Evolutionary conservation across 2,888 invertebrate species (phyloP).

Genomic region (Drosophila falleni): DNA sequence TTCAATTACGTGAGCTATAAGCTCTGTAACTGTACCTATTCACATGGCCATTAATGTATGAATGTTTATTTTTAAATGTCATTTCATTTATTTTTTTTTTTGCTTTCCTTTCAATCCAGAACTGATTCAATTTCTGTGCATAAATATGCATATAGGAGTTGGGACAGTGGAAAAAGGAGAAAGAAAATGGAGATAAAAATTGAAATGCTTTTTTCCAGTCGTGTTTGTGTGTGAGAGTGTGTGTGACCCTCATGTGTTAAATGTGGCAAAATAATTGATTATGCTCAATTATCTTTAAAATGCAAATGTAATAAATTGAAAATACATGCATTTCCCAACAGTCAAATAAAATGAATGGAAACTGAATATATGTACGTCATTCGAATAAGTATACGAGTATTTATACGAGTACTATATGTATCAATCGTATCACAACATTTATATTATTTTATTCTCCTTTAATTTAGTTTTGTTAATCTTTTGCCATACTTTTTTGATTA

Average conservation of each 20-base stretch:
- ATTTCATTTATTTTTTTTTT: conserved; percentile 18
- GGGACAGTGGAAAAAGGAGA: neutral
- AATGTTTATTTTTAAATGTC: conserved; percentile 32
- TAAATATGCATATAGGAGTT: conserved; percentile 47
- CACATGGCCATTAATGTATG: conserved; percentile 36
- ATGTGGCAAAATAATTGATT: conserved; percentile 81
- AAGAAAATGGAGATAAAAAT: conserved; percentile 10
- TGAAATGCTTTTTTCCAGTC: conserved; percentile 41
- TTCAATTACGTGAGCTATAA: conserved; percentile 2
- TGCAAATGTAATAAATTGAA: conserved; percentile 55
- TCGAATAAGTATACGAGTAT: conserved; percentile 15
- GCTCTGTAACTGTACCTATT: conserved; percentile 36
- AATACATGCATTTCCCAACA: conserved; percentile 27
- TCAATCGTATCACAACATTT: conserved; percentile 77
- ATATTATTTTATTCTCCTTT: conserved; percentile 51
- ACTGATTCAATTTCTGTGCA: conserved; percentile 53
- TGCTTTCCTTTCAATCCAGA: conserved; percentile 18
- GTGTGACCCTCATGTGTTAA: conserved; percentile 58
- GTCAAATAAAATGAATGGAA: conserved; percentile 10
- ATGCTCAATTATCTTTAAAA: conserved; percentile 73
- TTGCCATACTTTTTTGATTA: conserved; percentile 50
- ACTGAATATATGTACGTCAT: conserved; percentile 5
- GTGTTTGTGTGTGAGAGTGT: conserved; percentile 4
- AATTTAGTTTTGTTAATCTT: conserved; percentile 41
- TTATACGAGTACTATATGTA: conserved; percentile 20